Conservation (phyloP, 2,797 vertebrate species). For the Carcharodon carcharias region DNA sequence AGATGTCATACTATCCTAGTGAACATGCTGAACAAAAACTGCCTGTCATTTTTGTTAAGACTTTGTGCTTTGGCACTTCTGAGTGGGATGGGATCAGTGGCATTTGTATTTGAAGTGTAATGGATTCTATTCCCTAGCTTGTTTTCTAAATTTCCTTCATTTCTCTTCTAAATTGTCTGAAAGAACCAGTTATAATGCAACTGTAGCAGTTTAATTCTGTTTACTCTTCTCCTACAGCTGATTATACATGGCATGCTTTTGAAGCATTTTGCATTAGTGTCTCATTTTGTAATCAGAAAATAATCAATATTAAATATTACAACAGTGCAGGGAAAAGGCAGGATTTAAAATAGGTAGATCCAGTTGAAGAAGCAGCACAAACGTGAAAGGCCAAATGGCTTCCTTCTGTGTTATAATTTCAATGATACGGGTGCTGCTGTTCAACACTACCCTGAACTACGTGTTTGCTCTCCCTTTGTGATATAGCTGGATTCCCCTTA, state of each 20-base stretch:
- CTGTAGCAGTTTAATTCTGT: not conserved
- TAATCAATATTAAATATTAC: not conserved
- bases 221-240: not conserved
- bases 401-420: too few relatives aligned
- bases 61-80: not conserved
- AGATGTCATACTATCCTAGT: not conserved
- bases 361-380: not conserved
- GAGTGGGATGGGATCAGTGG: not conserved
- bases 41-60: not conserved
- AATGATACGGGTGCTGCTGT: not conserved
- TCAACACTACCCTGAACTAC: not conserved
- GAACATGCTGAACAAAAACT: not conserved
- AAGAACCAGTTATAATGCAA: not conserved
- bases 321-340: not conserved
- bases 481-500: not conserved
- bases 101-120: not conserved
- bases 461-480: not conserved
- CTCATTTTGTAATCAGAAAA: not conserved
- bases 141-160: not conserved
- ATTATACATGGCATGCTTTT: not conserved
- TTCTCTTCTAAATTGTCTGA: not conserved
- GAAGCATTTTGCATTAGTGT: not conserved
- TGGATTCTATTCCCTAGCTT: not conserved
- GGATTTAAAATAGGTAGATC: not conserved
- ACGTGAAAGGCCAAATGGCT: not conserved